A percentile compares a stretch with the other conserved stretches of the same genome.
Conservation (phyloP, 2,888 invertebrate species). For the Sesamia inferens region DNA sequence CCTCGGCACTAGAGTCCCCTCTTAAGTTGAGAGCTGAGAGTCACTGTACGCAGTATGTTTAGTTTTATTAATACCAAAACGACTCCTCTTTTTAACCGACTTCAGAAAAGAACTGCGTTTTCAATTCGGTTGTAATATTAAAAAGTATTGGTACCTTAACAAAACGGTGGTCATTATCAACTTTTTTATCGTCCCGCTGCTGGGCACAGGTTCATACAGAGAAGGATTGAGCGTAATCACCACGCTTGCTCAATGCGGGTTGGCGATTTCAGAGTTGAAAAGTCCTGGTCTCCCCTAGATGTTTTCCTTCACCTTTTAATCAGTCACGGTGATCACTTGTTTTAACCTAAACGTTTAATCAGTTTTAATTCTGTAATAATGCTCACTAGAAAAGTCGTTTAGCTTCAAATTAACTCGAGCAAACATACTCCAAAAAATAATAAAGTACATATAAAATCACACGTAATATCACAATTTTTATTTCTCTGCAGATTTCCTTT, state of each 20-base stretch:
- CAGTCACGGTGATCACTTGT: too few relatives aligned
- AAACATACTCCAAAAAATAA: background rate
- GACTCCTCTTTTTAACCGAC: too few relatives aligned
- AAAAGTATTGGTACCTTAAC: background rate
- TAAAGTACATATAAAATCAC: background rate
- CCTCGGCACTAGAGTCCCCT: too few relatives aligned
- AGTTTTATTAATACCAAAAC: background rate
- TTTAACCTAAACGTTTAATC: background rate
- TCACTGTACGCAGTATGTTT: background rate
- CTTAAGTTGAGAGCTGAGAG: background rate
- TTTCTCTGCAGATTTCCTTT: slow-evolving; percentile 20
- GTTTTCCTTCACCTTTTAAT: background rate
- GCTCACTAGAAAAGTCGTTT: background rate
- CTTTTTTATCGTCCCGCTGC: background rate
- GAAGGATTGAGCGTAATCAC: too few relatives aligned
- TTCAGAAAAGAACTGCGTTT: background rate
- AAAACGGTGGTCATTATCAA: background rate
- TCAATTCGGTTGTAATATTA: background rate
- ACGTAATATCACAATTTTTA: slow-evolving; percentile 3
- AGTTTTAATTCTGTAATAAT: background rate
- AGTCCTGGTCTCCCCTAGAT: too few relatives aligned
- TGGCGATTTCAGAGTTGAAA: too few relatives aligned
- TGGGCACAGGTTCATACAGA: too few relatives aligned
- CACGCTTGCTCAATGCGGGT: too few relatives aligned
- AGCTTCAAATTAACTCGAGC: background rate